phyloP scores from a whole-genome alignment of 2,113 vertebrate species.

The Brienomyrus longianalis region DNA sequence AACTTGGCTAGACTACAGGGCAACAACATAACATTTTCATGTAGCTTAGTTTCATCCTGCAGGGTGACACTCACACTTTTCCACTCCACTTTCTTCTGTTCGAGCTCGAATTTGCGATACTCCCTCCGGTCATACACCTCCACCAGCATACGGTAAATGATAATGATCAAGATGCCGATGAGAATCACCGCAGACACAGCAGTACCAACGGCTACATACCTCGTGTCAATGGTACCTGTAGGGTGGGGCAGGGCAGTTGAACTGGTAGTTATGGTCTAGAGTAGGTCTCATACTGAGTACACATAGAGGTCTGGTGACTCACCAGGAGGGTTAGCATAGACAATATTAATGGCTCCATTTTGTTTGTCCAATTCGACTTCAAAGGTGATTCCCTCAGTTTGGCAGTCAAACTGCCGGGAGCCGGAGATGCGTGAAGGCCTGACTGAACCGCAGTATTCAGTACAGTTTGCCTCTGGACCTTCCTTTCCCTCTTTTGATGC shows the following conservation, averaged over 20 bases:
- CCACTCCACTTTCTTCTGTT: conserved; percentile 46
- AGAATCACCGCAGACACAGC: conserved; percentile 49
- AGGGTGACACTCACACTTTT: conserved; percentile 49
- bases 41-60: too few relatives aligned
- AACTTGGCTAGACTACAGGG: not conserved
- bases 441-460: not conserved
- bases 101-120: conserved; percentile 54
- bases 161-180: conserved; percentile 54
- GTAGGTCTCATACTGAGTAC: not conserved
- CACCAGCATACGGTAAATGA: conserved; percentile 48
- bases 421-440: rapidly evolving
- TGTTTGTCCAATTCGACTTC: not conserved
- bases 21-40: not conserved
- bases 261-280: not conserved
- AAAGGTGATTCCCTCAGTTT: not conserved
- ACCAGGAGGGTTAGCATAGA: conserved; percentile 25
- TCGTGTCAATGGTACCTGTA: conserved; percentile 40
- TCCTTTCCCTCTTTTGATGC: too few relatives aligned
- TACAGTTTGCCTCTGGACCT: not conserved
- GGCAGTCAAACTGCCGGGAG: conserved; percentile 14
- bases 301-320: not conserved
- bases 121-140: conserved; percentile 59
- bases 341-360: conserved; percentile 12
- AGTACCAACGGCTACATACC: conserved; percentile 40
- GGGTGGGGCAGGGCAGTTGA: not conserved